A percentile compares a stretch with the other conserved stretches of the same genome.
These are phyloP conservation scores for Julus scandinavius DNA, from an alignment of 2,888 invertebrate species.

Conservation along the genomic window DNA sequence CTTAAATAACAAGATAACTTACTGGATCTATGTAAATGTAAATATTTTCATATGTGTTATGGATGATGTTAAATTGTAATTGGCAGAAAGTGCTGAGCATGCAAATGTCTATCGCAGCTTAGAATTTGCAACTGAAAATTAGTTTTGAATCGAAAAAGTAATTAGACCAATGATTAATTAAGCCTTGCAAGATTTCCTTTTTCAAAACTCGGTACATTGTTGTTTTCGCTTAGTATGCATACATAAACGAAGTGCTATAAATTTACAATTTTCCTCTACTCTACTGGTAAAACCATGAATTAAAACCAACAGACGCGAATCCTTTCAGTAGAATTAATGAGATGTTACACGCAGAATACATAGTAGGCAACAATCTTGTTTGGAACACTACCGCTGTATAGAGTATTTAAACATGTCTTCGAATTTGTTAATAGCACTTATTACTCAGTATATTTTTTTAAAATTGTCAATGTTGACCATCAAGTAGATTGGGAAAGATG, in stretches of 20 bases:
- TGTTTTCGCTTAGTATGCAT: not conserved
- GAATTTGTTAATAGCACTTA: too few relatives aligned
- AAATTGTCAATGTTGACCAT: too few relatives aligned
- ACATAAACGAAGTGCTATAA: not conserved
- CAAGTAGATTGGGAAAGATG: too few relatives aligned
- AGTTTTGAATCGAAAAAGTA: not conserved
- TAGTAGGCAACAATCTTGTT: not conserved
- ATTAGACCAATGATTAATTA: constrained; percentile 29
- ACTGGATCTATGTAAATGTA: too few relatives aligned
- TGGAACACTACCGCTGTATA: not conserved
- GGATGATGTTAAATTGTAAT: not conserved
- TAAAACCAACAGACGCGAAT: not conserved
- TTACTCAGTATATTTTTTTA: too few relatives aligned
- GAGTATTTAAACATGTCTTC: not conserved
- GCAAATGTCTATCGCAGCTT: not conserved
- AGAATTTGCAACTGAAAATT: not conserved
- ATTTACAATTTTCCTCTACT: not conserved
- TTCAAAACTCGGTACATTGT: not conserved
- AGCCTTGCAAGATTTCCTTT: not conserved
- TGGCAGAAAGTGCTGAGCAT: not conserved
- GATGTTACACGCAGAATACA: not conserved
- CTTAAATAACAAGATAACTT: too few relatives aligned
- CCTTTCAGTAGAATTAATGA: not conserved
- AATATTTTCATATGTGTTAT: too few relatives aligned
- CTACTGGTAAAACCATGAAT: not conserved